A percentile compares a stretch with the other conserved stretches of the same genome.
Evolutionary conservation across 2,113 vertebrate genomes (phyloP).

Genomic region (Notiomystis cincta): DNA sequence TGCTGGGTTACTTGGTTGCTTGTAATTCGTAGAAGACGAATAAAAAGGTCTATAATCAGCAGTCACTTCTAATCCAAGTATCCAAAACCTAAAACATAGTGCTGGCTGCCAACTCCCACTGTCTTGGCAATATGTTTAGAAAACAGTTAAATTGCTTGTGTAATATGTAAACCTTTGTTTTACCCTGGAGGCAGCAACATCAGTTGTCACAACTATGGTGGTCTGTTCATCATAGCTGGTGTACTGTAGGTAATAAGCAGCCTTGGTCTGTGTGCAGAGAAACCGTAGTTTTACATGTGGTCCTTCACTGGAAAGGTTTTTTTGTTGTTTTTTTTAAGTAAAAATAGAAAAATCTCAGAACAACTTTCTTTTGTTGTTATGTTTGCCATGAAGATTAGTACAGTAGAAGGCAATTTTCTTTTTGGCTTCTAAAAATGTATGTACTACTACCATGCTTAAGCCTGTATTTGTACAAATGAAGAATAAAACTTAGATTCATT

Average conservation of each 20-base stretch:
- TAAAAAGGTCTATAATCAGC: constrained; percentile 88
- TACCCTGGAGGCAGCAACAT: constrained; percentile 87
- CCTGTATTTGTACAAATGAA: background rate
- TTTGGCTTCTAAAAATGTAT: background rate
- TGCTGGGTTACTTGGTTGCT: constrained; percentile 88
- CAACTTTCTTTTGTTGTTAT: constrained; percentile 70
- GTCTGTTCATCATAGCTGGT: constrained; percentile 86
- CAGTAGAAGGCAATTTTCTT: constrained; percentile 50
- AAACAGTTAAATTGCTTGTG: constrained; percentile 98
- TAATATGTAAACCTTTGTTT: constrained; percentile 99
- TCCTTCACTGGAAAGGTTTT: constrained; percentile 22
- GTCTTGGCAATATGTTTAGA: constrained; percentile 98
- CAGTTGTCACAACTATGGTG: constrained; percentile 94
- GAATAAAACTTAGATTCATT: background rate
- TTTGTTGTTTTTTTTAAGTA: constrained; percentile 47
- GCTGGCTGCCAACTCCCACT: constrained; percentile 90
- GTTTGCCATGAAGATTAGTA: constrained; percentile 59
- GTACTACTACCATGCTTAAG: background rate
- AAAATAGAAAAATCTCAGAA: constrained; percentile 62
- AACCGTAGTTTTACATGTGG: constrained; percentile 70
- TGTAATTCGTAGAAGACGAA: constrained; percentile 89
- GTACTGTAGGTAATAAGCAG: constrained; percentile 83
- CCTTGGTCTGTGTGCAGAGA: constrained; percentile 75
- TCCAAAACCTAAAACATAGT: constrained; percentile 83
- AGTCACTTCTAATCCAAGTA: constrained; percentile 84